phyloP scores from a whole-genome alignment of 2,113 vertebrate species.

The Mustela nigripes region DNA sequence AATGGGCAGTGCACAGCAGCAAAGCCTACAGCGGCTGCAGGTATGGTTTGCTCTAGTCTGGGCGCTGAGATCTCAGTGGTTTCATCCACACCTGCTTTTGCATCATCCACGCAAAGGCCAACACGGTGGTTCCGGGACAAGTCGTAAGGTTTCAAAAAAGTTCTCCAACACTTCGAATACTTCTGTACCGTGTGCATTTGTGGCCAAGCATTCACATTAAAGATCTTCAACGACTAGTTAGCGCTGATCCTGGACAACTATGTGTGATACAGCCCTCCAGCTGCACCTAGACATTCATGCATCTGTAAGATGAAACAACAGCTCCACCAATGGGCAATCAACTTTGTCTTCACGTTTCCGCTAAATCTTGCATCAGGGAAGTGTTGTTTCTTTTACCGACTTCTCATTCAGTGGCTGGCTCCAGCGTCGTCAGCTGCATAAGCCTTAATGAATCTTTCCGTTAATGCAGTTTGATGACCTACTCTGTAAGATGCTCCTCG shows the following conservation, averaged over 20 bases:
- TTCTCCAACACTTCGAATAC: neutral
- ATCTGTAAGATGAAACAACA: neutral
- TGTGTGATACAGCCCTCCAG: neutral
- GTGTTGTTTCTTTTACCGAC: neutral
- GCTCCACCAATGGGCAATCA: neutral
- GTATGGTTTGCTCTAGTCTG: neutral
- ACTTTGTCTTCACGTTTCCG: neutral
- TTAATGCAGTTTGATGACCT: neutral
- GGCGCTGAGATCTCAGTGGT: neutral
- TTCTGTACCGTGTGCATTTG: neutral
- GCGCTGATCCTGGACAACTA: neutral
- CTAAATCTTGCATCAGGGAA: neutral
- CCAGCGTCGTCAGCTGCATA: neutral
- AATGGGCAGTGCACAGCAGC: neutral
- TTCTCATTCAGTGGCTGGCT: neutral
- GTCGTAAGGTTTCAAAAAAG: neutral
- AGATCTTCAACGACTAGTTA: neutral
- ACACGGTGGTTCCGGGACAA: neutral
- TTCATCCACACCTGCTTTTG: neutral
- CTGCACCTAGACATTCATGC: neutral
- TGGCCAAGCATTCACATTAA: neutral
- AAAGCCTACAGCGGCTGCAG: neutral
- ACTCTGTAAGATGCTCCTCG: neutral
- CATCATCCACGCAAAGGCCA: neutral
- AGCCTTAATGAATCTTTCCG: neutral